These are phyloP conservation scores for Potamarius usumacintae DNA, from an alignment of 2,113 vertebrate genomes.

Conservation along the genomic window DNA sequence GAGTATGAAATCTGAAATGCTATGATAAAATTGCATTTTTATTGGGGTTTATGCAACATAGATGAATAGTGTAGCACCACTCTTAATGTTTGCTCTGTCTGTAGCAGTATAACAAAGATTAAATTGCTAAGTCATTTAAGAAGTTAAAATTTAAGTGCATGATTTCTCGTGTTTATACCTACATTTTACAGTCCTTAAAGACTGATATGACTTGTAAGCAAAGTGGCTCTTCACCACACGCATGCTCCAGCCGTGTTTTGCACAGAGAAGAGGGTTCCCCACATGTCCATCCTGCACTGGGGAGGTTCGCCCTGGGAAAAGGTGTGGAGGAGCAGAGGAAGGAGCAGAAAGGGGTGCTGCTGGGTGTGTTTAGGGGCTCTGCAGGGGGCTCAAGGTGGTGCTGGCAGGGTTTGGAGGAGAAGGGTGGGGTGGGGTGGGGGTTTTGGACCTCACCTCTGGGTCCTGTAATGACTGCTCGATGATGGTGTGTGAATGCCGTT, in stretches of 20 bases:
- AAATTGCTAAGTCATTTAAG: background rate
- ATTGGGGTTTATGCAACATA: background rate
- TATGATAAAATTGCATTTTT: background rate
- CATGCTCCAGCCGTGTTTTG: conserved; percentile 13
- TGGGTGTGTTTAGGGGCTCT: conserved; percentile 32
- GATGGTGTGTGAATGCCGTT: conserved; percentile 95
- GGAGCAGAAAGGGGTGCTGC: conserved; percentile 5
- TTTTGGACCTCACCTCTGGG: conserved; percentile 90
- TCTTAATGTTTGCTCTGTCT: background rate
- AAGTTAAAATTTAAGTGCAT: background rate
- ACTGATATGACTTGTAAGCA: background rate
- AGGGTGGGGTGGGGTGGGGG: conserved; percentile 42
- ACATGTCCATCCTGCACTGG: background rate
- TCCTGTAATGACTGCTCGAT: conserved; percentile 96
- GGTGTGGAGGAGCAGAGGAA: conserved; percentile 21
- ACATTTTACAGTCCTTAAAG: background rate
- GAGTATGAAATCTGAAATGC: background rate
- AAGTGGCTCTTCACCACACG: conserved; percentile 3
- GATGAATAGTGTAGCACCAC: background rate
- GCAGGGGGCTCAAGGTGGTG: conserved; percentile 46
- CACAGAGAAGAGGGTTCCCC: conserved; percentile 1
- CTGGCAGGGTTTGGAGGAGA: conserved; percentile 49
- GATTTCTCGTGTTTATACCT: background rate
- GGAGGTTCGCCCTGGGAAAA: conserved; percentile 18
- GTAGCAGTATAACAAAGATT: background rate